phyloP scores from a whole-genome alignment of 2,113 vertebrate genomes.

The Oreocharis arfaki region DNA sequence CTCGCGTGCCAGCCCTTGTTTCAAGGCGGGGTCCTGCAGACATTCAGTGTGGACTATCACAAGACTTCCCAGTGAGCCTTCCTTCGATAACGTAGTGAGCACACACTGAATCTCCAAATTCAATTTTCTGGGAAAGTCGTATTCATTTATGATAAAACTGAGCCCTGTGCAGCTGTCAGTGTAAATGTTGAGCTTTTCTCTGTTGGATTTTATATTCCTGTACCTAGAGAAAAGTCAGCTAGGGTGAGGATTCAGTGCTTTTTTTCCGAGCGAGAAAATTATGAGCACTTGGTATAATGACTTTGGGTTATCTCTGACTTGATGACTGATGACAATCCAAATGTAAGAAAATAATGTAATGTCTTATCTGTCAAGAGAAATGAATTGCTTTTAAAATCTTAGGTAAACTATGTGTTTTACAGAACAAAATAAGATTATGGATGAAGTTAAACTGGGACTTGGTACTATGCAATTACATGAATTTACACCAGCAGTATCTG shows the following conservation, averaged over 20 bases:
- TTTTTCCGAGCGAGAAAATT: neutral
- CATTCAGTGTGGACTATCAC: neutral
- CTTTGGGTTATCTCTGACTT: neutral
- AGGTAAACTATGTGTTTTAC: conserved; percentile 1
- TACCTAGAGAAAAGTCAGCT: neutral
- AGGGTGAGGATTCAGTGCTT: neutral
- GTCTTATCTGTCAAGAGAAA: neutral
- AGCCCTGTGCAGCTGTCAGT: neutral
- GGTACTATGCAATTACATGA: neutral
- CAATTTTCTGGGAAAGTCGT: neutral
- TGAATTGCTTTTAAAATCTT: neutral
- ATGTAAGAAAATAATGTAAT: conserved; percentile 17
- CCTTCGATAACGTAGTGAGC: neutral
- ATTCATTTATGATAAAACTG: neutral
- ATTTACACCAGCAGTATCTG: neutral
- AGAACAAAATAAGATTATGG: neutral
- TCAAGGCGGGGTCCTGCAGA: neutral
- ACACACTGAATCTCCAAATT: neutral
- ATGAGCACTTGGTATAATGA: neutral
- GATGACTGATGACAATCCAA: conserved; percentile 24
- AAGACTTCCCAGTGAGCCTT: neutral
- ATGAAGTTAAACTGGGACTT: neutral
- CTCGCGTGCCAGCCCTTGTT: neutral
- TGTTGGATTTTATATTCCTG: neutral
- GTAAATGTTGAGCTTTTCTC: neutral